phyloP scores from a whole-genome alignment of 2,888 invertebrate species.

The Chymomyza procnemis region DNA sequence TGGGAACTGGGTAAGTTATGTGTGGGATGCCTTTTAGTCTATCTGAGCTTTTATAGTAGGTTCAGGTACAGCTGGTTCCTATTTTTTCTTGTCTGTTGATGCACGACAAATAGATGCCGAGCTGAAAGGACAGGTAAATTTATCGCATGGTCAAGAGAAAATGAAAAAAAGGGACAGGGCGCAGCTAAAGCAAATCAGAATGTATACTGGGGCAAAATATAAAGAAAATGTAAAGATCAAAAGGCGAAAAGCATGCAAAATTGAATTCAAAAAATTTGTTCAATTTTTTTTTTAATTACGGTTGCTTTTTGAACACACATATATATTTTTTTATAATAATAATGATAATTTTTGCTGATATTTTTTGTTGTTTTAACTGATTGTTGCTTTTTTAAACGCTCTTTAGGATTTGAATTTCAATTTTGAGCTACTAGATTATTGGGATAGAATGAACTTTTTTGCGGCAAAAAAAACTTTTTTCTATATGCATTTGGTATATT shows the following conservation, averaged over 20 bases:
- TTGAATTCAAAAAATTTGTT: neutral
- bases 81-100: constrained; percentile 10
- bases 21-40: constrained; percentile 27
- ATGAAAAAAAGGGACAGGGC: neutral
- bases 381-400: neutral
- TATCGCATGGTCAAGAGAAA: no score
- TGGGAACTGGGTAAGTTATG: constrained; percentile 29
- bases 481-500: neutral
- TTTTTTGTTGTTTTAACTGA: neutral
- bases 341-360: neutral
- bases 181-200: neutral
- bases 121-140: constrained; percentile 57
- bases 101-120: constrained; percentile 65
- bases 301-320: no score
- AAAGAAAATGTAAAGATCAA: neutral
- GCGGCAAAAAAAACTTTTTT: neutral
- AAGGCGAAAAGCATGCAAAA: neutral
- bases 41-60: neutral
- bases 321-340: no score
- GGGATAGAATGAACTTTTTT: neutral
- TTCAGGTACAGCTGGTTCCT: neutral
- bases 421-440: neutral
- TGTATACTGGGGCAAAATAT: neutral
- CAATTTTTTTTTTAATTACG: no score
- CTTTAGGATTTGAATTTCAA: neutral